These are phyloP conservation scores for Oligia strigilis DNA, from an alignment of 2,888 invertebrate species.

Conservation along the genomic window DNA sequence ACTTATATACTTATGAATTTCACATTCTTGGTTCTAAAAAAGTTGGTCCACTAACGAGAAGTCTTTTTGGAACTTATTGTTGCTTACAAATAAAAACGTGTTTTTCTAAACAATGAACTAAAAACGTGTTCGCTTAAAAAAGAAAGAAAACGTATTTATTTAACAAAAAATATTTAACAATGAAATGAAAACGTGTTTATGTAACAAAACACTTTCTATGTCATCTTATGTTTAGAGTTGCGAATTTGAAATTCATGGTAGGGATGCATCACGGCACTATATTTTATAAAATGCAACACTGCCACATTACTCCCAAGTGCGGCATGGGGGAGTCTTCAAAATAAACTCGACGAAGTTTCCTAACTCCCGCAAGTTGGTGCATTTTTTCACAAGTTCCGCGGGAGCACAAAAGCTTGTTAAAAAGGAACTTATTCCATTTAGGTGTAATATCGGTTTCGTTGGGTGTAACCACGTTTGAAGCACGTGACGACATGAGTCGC, in stretches of 20 bases:
- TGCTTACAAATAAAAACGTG: conserved; percentile 7
- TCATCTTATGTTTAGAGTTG: conserved; percentile 16
- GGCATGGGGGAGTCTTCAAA: conserved; percentile 63
- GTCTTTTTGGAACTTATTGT: conserved; percentile 11
- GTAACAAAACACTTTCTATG: conserved; percentile 23
- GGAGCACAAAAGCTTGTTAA: conserved; percentile 62
- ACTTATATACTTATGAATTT: conserved; percentile 25
- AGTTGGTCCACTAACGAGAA: conserved; percentile 8
- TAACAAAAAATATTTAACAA: conserved; percentile 1
- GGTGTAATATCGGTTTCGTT: conserved; percentile 70
- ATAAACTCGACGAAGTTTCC: conserved; percentile 61
- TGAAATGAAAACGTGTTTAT: not conserved
- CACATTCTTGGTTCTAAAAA: conserved; percentile 23
- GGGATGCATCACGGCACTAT: conserved; percentile 29
- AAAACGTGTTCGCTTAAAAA: not conserved
- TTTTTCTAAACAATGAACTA: not conserved
- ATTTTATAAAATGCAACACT: conserved; percentile 61
- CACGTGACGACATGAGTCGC: conserved; percentile 76
- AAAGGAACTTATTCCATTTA: conserved; percentile 68
- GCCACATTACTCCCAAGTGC: conserved; percentile 56
- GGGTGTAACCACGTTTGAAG: conserved; percentile 72
- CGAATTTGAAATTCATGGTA: conserved; percentile 32
- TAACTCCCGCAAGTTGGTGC: conserved; percentile 62
- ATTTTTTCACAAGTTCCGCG: conserved; percentile 62
- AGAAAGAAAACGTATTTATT: not conserved